phyloP scores from a whole-genome alignment of 1,140 invertebrate species.

The Chironomus tepperi region DNA sequence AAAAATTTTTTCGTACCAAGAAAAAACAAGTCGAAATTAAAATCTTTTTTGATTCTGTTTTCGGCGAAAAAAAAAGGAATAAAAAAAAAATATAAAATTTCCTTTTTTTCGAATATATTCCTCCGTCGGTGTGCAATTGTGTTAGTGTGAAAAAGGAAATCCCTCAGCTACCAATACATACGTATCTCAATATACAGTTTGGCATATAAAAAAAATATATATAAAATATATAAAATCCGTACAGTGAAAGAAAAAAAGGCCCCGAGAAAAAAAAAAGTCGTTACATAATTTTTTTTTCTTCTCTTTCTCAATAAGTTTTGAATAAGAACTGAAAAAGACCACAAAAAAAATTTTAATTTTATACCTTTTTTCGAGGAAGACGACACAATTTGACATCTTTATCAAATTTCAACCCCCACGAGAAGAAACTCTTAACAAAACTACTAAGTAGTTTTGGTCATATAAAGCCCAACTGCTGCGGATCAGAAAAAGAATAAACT shows the following conservation, averaged over 20 bases:
- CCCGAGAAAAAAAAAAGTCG: conserved; percentile 20
- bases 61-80: neutral
- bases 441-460: too few relatives aligned
- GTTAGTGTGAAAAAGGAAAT: neutral
- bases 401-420: too few relatives aligned
- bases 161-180: conserved; percentile 7
- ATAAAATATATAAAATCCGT: neutral
- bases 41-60: neutral
- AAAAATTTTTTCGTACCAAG: neutral
- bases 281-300: conserved; percentile 18
- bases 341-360: too few relatives aligned
- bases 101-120: neutral
- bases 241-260: conserved; percentile 10
- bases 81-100: neutral
- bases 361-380: too few relatives aligned
- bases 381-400: too few relatives aligned
- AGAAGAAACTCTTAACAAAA: too few relatives aligned
- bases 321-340: too few relatives aligned
- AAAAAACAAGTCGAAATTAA: neutral
- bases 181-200: neutral
- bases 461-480: too few relatives aligned
- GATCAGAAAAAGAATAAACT: too few relatives aligned
- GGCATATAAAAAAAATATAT: neutral
- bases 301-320: too few relatives aligned
- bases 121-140: conserved; percentile 5